A percentile compares a stretch with the other conserved stretches of the same genome.
Conservation (phyloP, 1,140 invertebrate genomes). For the Pteromalus puparum region DNA sequence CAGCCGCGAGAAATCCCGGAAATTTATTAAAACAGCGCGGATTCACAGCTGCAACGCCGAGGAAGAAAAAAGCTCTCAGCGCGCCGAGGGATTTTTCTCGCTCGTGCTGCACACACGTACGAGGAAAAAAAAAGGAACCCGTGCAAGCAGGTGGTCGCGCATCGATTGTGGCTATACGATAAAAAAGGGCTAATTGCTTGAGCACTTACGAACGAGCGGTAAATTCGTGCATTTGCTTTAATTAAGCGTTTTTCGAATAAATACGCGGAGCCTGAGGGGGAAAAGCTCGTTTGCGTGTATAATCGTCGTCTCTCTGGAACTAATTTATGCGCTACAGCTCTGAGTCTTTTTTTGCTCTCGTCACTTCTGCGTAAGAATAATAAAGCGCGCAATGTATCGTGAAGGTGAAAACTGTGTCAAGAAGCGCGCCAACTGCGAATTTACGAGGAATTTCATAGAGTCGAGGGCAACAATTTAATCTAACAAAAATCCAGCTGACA, state of each 20-base stretch:
- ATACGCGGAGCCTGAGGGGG: not conserved
- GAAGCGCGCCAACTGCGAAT: too few relatives aligned
- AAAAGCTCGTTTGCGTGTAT: too few relatives aligned
- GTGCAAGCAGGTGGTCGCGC: not conserved
- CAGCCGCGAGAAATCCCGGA: not conserved
- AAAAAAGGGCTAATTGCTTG: slow-evolving; percentile 14
- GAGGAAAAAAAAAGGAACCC: not conserved
- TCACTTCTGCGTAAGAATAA: too few relatives aligned
- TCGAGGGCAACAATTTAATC: not conserved
- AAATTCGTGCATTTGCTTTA: slow-evolving; percentile 5
- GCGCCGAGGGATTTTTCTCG: not conserved
- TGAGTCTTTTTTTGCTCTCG: too few relatives aligned
- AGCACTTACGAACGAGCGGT: slow-evolving; percentile 8
- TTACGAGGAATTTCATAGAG: too few relatives aligned
- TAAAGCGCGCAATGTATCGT: too few relatives aligned
- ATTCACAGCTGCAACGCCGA: not conserved
- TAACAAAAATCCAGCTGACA: not conserved
- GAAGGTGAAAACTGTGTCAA: too few relatives aligned
- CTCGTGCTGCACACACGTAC: not conserved
- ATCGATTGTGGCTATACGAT: not conserved
- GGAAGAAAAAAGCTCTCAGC: not conserved
- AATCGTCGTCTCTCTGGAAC: too few relatives aligned
- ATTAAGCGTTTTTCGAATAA: slow-evolving; percentile 23
- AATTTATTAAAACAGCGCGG: not conserved
- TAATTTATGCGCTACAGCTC: too few relatives aligned